Base-by-base conservation (phyloP, 64 coral and sea anemone genomes). In the Orbicella faveolata region DNA sequence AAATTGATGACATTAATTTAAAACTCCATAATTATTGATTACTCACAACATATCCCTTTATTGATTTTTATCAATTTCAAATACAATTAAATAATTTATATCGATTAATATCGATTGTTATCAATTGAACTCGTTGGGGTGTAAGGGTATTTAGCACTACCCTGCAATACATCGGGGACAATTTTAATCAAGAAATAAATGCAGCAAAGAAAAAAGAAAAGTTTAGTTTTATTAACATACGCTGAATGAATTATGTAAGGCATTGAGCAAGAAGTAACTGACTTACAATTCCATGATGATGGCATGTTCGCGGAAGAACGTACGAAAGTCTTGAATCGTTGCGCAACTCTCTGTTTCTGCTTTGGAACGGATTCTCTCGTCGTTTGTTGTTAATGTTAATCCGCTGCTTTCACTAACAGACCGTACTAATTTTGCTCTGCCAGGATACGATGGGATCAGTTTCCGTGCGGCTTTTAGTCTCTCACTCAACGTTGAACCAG, bases 231-330 rank as follows among this genome's bases (percentile, higher is more conserved):
- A 30, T 30, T 30, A 30, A 30, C 30, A 30, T 30, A 30, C 30
- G 30, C 30, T 19, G 15, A 19, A 69, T 2, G 26, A 14, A 48
- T 36, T 26, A 33, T 41, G 34, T 25, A 21, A 73, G 18, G 34
- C 5, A 68, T 30, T 36, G 1, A 84, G 8, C 34, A 69, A 41
- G 8, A 25, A 52, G 11, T 12, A 87, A 74, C 35, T 17, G 52
- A 95, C 94, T 95, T 89, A 95, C 94, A 73, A 80, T 89, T 95
- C 94, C 74, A 86, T 70, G 44, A 92, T 77, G 69, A 95, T 95
- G 44, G 21, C 92, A 57, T 95, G 91, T 36, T 95, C 94, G 20
- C 90, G 64, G 62, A 92, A 92, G 83, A 89, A 89, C 1, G 79
- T 73, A 8, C 73, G 48, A n/a, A 87, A 95, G 17, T 89, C 90